phyloP scores from a whole-genome alignment of 2,113 vertebrate species.

The zebrafish (Danio rerio) region GRCz12tu NC_133177.1:29096501-29097000 shows the following conservation, averaged over 20 bases:
- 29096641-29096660: too few species aligned
- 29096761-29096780: background rate
- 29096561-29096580: too few species aligned
- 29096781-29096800: background rate
- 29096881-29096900: background rate
- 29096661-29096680: too few species aligned
- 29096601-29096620: too few species aligned
- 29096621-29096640: too few species aligned
- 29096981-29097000: slow-evolving; percentile 88
- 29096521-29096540: too few species aligned
- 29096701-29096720: background rate
- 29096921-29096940: background rate
- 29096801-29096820: background rate
- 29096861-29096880: background rate
- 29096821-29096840: background rate
- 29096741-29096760: background rate
- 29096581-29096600: too few species aligned
- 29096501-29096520: too few species aligned
- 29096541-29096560: too few species aligned
- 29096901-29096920: slow-evolving; percentile 42
- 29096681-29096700: background rate
- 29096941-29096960: slow-evolving; percentile 93
- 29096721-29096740: slow-evolving; percentile 10
- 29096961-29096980: slow-evolving; percentile 86
- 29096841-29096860: background rate